Evolutionary conservation across 2,113 vertebrate species (phyloP), one percentile per base, ranked within the genome.

Genomic region (Sander vitreus): DNA sequence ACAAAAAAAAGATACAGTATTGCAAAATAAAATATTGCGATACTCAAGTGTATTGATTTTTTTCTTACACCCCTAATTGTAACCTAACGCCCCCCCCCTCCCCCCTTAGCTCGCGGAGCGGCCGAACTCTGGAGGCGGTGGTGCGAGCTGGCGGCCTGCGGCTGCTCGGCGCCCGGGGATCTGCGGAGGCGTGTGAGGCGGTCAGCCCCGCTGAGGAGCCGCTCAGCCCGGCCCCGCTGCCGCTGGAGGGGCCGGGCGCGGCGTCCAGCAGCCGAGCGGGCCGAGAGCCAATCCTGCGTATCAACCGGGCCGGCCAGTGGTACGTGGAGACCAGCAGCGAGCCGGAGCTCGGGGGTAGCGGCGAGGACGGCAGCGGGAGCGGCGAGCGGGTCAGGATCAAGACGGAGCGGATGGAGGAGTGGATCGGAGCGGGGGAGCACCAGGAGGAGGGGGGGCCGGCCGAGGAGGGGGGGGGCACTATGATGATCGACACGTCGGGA

Each of bases 251-350:
- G 9, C 93, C 96, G 0, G 96, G 96, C 0, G 94, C 92, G 54
- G 88, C 96, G 10, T 55, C 23, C 47, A 39, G 39, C 36, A 36
- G 76, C 72, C 68, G 82, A 30, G 60, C 54, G 18, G 43, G 80
- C 10, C 96, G 97, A 73, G 97, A 99, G 82, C 97, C 97, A 36
- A 96, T 98, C 72, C 95, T 99, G 11, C 96, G 97, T 58, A 99
- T 99, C 70, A 98, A 99, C 93, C 95, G 97, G 48, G 98, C 97
- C 0, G 98, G 98, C 15, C 98, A 99, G 92, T 99, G 98, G 98
- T 99, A 98, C 1, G 97, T 99, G 16, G 98, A 99, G 92, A 97
- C 97, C 0, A 96, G 96, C 13, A 85, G 96, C 2, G 97, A 98
- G 88, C 95, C 95, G 0, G 97, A 98, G 64, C 93, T 94, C 0